Evolutionary conservation across 2,113 vertebrate species (phyloP).

Genomic region (Sterna hirundo): DNA sequence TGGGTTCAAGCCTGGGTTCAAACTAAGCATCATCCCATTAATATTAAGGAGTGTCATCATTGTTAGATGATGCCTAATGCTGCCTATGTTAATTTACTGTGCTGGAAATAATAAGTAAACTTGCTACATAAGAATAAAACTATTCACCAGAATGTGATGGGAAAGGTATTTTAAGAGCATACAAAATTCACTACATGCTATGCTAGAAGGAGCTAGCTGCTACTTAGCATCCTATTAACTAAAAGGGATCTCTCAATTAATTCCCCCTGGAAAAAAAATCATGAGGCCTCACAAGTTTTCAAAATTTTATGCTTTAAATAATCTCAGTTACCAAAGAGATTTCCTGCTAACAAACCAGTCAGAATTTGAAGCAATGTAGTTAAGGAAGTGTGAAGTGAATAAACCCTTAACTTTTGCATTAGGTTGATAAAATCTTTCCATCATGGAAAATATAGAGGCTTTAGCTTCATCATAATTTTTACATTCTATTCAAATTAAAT

Average conservation of each 20-base stretch:
- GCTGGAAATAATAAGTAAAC: neutral
- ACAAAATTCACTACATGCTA: neutral
- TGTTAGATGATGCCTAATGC: neutral
- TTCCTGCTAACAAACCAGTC: neutral
- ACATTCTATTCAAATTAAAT: neutral
- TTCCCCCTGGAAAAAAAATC: neutral
- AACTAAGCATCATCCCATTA: neutral
- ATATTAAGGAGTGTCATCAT: neutral
- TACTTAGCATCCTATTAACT: neutral
- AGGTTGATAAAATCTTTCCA: neutral
- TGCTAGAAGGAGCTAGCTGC: neutral
- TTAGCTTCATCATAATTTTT: neutral
- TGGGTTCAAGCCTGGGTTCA: neutral
- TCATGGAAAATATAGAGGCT: neutral
- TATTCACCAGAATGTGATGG: neutral
- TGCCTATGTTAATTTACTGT: neutral
- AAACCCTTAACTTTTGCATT: neutral
- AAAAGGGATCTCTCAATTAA: neutral
- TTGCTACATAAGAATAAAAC: neutral
- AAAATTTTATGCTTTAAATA: neutral
- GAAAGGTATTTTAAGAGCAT: constrained; percentile 14
- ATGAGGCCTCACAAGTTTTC: neutral
- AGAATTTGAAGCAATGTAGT: neutral
- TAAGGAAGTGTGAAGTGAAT: neutral
- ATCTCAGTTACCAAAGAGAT: neutral